Percentiles rank a stretch among this genome's conserved stretches.
phyloP scores from a whole-genome alignment of 2,797 vertebrate species.

The Gobio occitaniae region DNA sequence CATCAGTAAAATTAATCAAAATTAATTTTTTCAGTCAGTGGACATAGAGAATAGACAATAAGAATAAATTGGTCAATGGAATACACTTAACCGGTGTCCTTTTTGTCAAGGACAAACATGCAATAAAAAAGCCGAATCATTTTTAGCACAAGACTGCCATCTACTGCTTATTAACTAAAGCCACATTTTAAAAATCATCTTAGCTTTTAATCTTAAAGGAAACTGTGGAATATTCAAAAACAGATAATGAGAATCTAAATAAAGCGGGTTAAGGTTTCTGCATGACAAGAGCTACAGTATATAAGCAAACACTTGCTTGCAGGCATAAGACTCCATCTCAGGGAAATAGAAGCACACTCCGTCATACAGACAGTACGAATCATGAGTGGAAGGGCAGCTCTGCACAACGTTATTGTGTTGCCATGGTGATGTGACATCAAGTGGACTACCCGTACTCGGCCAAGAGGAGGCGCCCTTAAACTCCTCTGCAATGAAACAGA shows the following conservation, averaged over 20 bases:
- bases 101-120: constrained; percentile 1
- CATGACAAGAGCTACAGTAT: not conserved
- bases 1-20: not conserved
- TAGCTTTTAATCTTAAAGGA: not conserved
- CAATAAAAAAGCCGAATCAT: not conserved
- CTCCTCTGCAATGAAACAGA: constrained; percentile 17
- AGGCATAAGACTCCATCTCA: constrained; percentile 84
- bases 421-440: constrained; percentile 62
- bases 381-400: constrained; percentile 81
- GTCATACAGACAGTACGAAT: constrained; percentile 88
- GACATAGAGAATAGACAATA: not conserved
- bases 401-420: constrained; percentile 58
- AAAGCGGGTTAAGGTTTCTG: not conserved
- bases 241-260: not conserved
- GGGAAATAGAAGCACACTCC: constrained; percentile 88
- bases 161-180: constrained; percentile 67
- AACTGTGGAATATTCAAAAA: not conserved
- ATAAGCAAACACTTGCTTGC: constrained; percentile 84
- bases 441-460: constrained; percentile 63
- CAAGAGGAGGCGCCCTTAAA: constrained; percentile 44
- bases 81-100: not conserved
- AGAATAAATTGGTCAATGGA: not conserved
- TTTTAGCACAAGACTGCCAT: constrained; percentile 75
- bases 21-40: not conserved
- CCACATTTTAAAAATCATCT: not conserved